A percentile compares a stretch with the other conserved stretches of the same genome.
Evolutionary conservation across 2,113 vertebrate species (phyloP).

Genomic region (Pygoscelis adeliae): DNA sequence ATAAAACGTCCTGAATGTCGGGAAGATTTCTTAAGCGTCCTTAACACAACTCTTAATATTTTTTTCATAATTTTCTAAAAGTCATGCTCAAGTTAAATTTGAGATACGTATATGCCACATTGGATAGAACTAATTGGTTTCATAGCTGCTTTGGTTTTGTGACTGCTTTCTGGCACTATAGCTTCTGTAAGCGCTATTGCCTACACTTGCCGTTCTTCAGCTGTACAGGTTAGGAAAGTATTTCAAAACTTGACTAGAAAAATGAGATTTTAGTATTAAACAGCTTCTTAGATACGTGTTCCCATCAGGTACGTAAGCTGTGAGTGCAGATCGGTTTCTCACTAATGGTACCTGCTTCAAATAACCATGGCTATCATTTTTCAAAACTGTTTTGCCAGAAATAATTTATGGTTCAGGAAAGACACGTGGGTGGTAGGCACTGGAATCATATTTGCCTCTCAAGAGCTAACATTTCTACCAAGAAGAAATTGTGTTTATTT

Average conservation of each 20-base stretch:
- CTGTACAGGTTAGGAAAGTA: background rate
- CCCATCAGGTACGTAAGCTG: background rate
- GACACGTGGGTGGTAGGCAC: rapidly evolving
- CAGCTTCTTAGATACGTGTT: background rate
- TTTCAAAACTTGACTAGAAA: background rate
- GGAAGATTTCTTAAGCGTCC: background rate
- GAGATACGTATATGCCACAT: no score
- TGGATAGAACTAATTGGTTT: background rate
- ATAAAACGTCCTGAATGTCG: rapidly evolving
- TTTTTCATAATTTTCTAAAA: background rate
- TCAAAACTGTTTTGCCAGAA: background rate
- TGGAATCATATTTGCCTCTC: background rate
- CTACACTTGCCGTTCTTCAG: background rate
- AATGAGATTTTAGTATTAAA: background rate
- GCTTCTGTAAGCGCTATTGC: background rate
- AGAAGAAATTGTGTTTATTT: background rate
- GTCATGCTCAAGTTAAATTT: background rate
- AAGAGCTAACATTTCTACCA: background rate
- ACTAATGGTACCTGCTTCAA: background rate
- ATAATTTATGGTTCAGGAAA: background rate
- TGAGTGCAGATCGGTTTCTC: background rate
- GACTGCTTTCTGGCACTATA: background rate
- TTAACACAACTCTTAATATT: background rate
- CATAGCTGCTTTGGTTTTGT: background rate
- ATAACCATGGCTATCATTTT: background rate